These are phyloP conservation scores for Drosophila serrata DNA, from an alignment of 1,140 invertebrate genomes.

Conservation along the genomic window DNA sequence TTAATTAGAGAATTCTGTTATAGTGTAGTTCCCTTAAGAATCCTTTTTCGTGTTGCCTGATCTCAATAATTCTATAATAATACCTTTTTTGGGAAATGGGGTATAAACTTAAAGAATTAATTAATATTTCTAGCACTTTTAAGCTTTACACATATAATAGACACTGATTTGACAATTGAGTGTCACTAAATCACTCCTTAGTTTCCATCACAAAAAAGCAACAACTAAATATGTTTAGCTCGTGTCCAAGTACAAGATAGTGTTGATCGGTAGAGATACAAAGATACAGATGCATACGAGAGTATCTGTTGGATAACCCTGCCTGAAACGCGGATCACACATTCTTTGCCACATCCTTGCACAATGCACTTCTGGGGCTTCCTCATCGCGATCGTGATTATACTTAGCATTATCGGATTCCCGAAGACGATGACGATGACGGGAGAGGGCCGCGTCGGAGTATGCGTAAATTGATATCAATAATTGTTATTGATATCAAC, in stretches of 20 bases:
- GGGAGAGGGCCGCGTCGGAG: slow-evolving; percentile 15
- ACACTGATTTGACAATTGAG: neutral
- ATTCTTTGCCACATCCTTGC: slow-evolving; percentile 58
- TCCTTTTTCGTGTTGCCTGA: neutral
- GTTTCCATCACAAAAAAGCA: neutral
- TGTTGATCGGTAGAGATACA: neutral
- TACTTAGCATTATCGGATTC: slow-evolving; percentile 10
- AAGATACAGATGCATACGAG: neutral
- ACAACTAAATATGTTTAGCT: slow-evolving; percentile 18
- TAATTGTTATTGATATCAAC: slow-evolving; percentile 79
- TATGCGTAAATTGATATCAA: slow-evolving; percentile 72
- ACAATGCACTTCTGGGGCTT: slow-evolving; percentile 54
- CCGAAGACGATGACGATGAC: slow-evolving; percentile 35
- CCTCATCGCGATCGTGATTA: slow-evolving; percentile 40
- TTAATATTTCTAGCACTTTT: neutral
- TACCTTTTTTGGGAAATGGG: no score
- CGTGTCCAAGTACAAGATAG: slow-evolving; percentile 27
- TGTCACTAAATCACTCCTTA: neutral
- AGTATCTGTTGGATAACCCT: slow-evolving; percentile 22
- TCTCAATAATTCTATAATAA: neutral
- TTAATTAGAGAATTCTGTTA: neutral
- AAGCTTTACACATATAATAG: no score
- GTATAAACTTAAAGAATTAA: neutral
- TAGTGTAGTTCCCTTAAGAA: neutral
- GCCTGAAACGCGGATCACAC: slow-evolving; percentile 32